Conservation (phyloP, 2,888 invertebrate genomes). For the Micoletzkya japonica region DNA sequence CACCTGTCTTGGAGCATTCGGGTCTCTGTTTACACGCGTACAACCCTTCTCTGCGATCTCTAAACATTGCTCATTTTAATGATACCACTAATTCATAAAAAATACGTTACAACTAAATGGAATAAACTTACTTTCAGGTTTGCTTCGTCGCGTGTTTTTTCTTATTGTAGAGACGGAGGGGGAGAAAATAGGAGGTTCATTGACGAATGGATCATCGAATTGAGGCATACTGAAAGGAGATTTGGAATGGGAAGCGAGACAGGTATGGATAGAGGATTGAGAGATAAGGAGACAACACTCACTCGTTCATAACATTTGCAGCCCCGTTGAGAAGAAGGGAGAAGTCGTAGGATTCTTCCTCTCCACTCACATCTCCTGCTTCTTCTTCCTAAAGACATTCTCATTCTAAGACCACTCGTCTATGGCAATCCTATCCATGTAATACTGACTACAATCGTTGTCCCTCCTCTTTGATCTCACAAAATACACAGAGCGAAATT, state of each 20-base stretch:
- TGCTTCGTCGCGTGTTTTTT: conserved; percentile 25
- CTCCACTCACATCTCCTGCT: conserved; percentile 10
- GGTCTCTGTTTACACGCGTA: conserved; percentile 28
- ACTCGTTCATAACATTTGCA: conserved; percentile 20
- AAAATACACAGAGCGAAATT: no score
- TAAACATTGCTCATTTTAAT: not conserved
- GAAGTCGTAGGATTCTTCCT: conserved; percentile 22
- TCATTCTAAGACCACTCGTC: no score
- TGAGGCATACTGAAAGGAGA: conserved; percentile 11
- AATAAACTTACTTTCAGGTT: conserved; percentile 29
- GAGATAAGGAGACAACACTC: conserved; percentile 1
- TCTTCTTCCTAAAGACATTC: conserved; percentile 16
- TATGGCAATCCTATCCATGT: no score
- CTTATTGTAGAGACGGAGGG: conserved; percentile 28
- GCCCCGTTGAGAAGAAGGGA: conserved; percentile 18
- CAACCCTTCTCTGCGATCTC: conserved; percentile 29
- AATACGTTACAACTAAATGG: no score
- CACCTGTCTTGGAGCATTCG: conserved; percentile 29
- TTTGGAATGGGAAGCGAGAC: conserved; percentile 1
- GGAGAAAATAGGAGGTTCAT: conserved; percentile 29
- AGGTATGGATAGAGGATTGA: not conserved
- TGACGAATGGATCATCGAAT: conserved; percentile 22
- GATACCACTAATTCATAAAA: no score
- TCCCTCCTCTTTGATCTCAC: no score
- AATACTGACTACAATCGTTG: no score